A percentile compares a stretch with the other conserved stretches of the same genome.
These are phyloP conservation scores for Allophyes oxyacanthae DNA, from an alignment of 2,888 invertebrate genomes.

Conservation along the genomic window DNA sequence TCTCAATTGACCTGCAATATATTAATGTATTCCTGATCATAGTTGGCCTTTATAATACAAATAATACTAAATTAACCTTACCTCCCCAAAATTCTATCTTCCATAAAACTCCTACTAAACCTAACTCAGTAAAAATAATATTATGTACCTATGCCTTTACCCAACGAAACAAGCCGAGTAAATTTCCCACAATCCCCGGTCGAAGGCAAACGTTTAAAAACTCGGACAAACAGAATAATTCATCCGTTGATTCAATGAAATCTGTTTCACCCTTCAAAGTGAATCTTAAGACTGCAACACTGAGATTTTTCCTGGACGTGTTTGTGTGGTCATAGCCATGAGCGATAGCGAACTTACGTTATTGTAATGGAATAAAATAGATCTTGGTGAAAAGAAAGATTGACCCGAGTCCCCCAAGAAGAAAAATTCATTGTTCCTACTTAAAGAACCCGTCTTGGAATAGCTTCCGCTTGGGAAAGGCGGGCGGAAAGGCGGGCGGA, in stretches of 20 bases:
- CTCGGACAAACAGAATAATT: constrained; percentile 86
- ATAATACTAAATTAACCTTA: too few relatives aligned
- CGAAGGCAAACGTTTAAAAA: constrained; percentile 72
- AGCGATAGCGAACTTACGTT: constrained; percentile 33
- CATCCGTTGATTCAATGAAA: constrained; percentile 78
- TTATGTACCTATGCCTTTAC: constrained; percentile 13
- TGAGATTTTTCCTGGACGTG: constrained; percentile 76
- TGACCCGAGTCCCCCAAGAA: too few relatives aligned
- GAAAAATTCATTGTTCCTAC: too few relatives aligned
- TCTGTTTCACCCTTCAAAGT: constrained; percentile 76
- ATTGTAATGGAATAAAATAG: too few relatives aligned
- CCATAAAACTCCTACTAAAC: not conserved
- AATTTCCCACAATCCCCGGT: constrained; percentile 25
- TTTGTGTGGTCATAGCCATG: constrained; percentile 46
- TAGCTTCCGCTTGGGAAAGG: too few relatives aligned
- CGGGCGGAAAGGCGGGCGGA: too few relatives aligned
- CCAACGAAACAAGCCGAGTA: constrained; percentile 6
- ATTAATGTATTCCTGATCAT: too few relatives aligned
- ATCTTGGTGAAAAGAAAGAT: too few relatives aligned
- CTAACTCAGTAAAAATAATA: not conserved
- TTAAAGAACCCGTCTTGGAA: too few relatives aligned
- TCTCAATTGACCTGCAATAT: too few relatives aligned
- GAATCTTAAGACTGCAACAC: constrained; percentile 69
- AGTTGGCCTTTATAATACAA: too few relatives aligned
- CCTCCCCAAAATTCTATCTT: not conserved